These are phyloP conservation scores for Spea hammondii DNA, from an alignment of 2,797 vertebrate genomes.

Conservation along the genomic window DNA sequence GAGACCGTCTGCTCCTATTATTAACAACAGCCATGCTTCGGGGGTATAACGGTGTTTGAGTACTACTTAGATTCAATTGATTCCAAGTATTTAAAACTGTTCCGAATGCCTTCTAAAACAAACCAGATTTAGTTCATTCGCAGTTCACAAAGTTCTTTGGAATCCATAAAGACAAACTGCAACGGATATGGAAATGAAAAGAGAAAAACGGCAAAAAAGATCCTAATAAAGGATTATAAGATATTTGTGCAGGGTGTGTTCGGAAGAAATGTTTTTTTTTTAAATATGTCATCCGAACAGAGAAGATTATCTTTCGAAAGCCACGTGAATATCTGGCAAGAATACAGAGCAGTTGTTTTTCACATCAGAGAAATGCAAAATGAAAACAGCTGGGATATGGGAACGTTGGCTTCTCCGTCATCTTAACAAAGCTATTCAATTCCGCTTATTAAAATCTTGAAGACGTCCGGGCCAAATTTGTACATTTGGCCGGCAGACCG, in stretches of 20 bases:
- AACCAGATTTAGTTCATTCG: not conserved
- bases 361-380: slow-evolving; percentile 31
- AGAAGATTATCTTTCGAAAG: slow-evolving; percentile 7
- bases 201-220: not conserved
- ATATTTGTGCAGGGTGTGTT: not conserved
- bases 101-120: no score
- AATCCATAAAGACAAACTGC: no score
- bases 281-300: not conserved
- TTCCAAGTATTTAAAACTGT: no score
- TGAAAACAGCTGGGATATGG: slow-evolving; percentile 31
- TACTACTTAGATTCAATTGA: no score
- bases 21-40: no score
- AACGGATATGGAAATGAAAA: not conserved
- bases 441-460: slow-evolving; percentile 14
- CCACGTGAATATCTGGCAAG: slow-evolving; percentile 26
- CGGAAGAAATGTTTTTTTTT: not conserved
- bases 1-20: no score
- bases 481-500: slow-evolving; percentile 18
- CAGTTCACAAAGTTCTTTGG: not conserved
- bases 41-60: no score
- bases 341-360: slow-evolving; percentile 29
- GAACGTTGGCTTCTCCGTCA: not conserved
- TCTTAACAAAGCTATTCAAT: slow-evolving; percentile 11
- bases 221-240: not conserved
- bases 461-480: slow-evolving; percentile 12